Percentiles rank a stretch among this genome's conserved stretches.
These are phyloP conservation scores for Urocyon cinereoargenteus DNA, from an alignment of 2,797 vertebrate genomes.

Conservation along the genomic window DNA sequence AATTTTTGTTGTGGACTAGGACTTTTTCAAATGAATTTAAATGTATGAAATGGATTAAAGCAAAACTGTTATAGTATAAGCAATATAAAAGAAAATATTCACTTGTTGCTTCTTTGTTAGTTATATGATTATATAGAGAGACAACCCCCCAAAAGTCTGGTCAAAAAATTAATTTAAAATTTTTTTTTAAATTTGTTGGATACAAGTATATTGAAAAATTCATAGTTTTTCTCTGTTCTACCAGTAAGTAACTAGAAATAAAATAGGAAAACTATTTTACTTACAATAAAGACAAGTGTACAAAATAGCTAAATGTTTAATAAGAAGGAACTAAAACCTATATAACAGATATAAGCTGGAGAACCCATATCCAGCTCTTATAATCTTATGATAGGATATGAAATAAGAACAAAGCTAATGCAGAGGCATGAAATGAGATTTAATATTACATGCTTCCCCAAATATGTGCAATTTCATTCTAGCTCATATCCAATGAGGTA, in stretches of 20 bases:
- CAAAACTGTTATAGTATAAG: not conserved
- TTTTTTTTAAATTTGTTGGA: not conserved
- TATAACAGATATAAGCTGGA: not conserved
- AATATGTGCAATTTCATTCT: not conserved
- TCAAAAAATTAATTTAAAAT: not conserved
- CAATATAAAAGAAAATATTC: not conserved
- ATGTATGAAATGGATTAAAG: not conserved
- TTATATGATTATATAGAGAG: not conserved
- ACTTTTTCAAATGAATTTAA: not conserved
- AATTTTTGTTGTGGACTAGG: not conserved
- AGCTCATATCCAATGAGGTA: not conserved
- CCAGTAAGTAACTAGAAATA: not conserved
- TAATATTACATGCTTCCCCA: not conserved
- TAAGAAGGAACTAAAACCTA: not conserved
- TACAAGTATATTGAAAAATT: not conserved
- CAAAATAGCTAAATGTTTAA: not conserved
- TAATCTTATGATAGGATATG: not conserved
- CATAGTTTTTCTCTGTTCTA: not conserved
- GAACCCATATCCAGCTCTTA: not conserved
- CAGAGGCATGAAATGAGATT: not conserved
- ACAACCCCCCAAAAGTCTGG: not conserved
- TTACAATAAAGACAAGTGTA: not conserved
- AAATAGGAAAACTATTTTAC: not conserved
- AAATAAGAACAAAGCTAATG: not conserved
- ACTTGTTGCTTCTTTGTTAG: not conserved